Evolutionary conservation across 2,113 vertebrate species (phyloP), one percentile per base, ranked within the genome.

Genomic region (Ammodytes dubius): DNA sequence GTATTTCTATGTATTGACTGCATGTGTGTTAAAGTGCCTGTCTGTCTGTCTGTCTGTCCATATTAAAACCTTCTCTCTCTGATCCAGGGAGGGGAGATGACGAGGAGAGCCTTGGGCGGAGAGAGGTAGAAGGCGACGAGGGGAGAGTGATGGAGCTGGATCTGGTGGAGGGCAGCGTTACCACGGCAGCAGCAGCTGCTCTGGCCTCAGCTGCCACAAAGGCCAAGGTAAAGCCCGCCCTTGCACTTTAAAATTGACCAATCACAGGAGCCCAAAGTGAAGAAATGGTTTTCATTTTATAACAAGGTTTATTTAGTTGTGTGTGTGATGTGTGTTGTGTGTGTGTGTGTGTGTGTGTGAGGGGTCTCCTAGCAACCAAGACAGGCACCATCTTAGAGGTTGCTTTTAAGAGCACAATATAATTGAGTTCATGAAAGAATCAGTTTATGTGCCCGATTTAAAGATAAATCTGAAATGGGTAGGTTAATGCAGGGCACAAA

Each of bases 161-260:
- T 7, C 92, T 99, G 80, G 97, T 97, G 0, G 98, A 99, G 87
- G 96, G 95, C 58, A 97, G 96, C 3, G 97, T 99, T 7, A 93
- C 97, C 74, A 97, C 96, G 46, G 98, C 98, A 69, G 97, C 98
- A 65, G 98, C 98, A 77, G 96, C 97, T 81, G 98, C 98, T 80
- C 88, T 99, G 6, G 95, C 97, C 58, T 99, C 98, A 3, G 98
- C 98, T 71, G 98, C 98, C 64, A 98, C 97, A 79, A 99, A 99
- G 93, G 98, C 98, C 84, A 99, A 99, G 96, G 98, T 99, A 91
- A 90, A 93, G n/a, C 74, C 49, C 39, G 0, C 53, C 58, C 61
- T 11, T 47, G 8, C 11, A 2, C 11, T 54, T 60, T 27, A 63
- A 37, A 70, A 61, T 43, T 1, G 64, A 74, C 58, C 72, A 79